phyloP scores from a whole-genome alignment of 2,888 invertebrate species.

The Sarcophaga rosellei region DNA sequence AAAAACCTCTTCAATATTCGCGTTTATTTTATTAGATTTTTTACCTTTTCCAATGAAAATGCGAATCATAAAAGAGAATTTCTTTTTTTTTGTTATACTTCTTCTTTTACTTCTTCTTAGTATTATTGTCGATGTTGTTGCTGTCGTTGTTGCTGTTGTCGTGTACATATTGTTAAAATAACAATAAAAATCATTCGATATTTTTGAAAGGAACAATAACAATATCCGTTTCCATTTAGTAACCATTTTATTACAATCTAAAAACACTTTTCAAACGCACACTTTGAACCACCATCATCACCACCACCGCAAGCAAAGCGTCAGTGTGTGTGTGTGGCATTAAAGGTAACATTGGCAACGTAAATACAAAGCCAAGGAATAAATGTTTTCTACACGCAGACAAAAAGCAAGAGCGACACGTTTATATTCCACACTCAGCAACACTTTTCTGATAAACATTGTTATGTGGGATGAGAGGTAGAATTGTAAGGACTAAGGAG shows the following conservation, averaged over 20 bases:
- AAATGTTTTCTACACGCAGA: no score
- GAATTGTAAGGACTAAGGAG: no score
- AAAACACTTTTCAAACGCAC: constrained; percentile 58
- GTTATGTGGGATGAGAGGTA: no score
- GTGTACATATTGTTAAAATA: constrained; percentile 32
- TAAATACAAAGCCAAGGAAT: no score
- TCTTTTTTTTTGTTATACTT: no score
- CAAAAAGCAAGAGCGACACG: no score
- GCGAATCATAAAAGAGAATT: neutral
- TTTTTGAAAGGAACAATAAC: constrained; percentile 59
- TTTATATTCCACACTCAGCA: no score
- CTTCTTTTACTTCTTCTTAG: neutral
- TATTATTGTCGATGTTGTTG: neutral
- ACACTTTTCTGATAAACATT: no score
- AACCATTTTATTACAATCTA: constrained; percentile 66
- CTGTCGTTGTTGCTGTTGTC: neutral
- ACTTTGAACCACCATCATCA: neutral
- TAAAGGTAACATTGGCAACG: neutral
- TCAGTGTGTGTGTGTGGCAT: neutral
- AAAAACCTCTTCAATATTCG: neutral
- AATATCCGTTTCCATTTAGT: constrained; percentile 66
- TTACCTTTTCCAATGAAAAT: neutral
- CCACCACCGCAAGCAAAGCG: neutral
- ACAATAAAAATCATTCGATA: constrained; percentile 68
- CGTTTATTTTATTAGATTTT: neutral